A percentile compares a stretch with the other conserved stretches of the same genome.
Conservation (phyloP, 2,797 vertebrate species). For the Halcyon chelicuti region DNA sequence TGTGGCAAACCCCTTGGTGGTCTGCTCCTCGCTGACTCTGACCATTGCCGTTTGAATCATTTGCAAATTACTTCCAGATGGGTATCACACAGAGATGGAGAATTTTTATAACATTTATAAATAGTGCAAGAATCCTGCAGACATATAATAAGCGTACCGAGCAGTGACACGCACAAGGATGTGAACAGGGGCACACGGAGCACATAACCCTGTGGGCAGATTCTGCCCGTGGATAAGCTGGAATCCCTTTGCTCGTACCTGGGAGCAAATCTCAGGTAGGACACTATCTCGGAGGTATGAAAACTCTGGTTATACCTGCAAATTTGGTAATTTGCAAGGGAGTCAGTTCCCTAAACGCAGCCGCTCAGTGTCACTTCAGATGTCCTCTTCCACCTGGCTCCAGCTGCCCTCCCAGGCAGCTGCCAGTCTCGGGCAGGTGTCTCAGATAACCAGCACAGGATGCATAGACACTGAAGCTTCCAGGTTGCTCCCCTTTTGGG, state of each 20-base stretch:
- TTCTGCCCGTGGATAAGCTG: not conserved
- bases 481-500: not conserved
- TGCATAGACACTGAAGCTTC: not conserved
- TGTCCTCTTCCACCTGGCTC: not conserved
- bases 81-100: slow-evolving; percentile 55
- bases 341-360: not conserved
- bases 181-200: accelerated
- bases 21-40: slow-evolving; percentile 58
- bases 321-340: not conserved
- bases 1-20: slow-evolving; percentile 57
- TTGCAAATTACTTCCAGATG: slow-evolving; percentile 82
- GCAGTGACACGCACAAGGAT: accelerated
- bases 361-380: not conserved
- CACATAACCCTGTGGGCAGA: accelerated
- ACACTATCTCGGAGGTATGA: not conserved
- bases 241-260: not conserved
- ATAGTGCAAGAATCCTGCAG: slow-evolving; percentile 49
- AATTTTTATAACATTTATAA: slow-evolving; percentile 69
- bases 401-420: not conserved
- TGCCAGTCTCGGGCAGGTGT: accelerated
- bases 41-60: slow-evolving; percentile 58
- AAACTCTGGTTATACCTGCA: not conserved
- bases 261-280: not conserved
- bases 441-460: not conserved
- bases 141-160: not conserved